phyloP scores from a whole-genome alignment of 2,797 vertebrate genomes.

The Zalophus californianus region DNA sequence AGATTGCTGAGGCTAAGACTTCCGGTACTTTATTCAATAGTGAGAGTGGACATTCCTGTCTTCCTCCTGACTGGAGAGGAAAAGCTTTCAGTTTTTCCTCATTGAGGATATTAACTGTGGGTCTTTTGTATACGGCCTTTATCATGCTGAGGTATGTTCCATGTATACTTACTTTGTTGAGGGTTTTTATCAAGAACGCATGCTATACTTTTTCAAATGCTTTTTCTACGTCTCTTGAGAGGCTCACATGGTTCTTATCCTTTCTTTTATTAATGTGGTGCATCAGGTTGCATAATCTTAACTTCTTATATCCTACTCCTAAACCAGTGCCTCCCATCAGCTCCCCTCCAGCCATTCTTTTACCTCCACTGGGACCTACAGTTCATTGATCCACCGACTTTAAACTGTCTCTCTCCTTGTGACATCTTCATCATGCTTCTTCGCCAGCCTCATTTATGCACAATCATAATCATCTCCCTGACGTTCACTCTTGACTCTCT shows the following conservation, averaged over 20 bases:
- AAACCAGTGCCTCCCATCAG: neutral
- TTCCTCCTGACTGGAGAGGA: neutral
- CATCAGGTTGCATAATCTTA: neutral
- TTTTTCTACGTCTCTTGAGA: neutral
- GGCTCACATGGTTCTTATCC: neutral
- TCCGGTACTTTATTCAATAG: neutral
- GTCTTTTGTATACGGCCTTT: neutral
- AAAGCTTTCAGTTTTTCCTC: neutral
- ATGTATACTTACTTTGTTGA: neutral
- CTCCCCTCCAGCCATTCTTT: neutral
- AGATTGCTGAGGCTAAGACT: neutral
- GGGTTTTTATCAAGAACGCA: neutral
- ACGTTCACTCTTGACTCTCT: neutral
- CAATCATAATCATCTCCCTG: neutral
- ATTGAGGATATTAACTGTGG: neutral
- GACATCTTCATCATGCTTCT: neutral
- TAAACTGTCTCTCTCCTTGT: neutral
- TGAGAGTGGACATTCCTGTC: neutral
- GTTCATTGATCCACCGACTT: neutral
- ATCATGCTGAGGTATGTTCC: neutral
- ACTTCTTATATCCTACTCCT: neutral
- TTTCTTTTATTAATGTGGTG: neutral
- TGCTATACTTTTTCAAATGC: neutral
- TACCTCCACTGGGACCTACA: neutral
- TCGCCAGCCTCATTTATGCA: neutral